A percentile compares a stretch with the other conserved stretches of the same genome.
These are phyloP conservation scores for Heliconius ismenius DNA, from an alignment of 2,888 invertebrate genomes.

Conservation along the genomic window DNA sequence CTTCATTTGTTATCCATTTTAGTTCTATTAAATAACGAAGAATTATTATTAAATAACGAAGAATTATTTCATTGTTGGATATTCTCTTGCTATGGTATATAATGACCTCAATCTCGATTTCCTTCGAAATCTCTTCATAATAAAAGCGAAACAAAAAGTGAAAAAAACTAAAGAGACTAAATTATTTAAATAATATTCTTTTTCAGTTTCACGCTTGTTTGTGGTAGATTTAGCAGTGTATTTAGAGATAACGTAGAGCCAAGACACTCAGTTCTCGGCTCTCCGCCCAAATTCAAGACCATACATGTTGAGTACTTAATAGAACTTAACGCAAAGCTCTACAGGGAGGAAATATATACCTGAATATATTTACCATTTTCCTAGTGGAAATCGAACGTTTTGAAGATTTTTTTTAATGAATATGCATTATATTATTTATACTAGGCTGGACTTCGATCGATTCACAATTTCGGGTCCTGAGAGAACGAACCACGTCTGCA, in stretches of 20 bases:
- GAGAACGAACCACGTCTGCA: constrained; percentile 88
- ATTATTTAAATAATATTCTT: background rate
- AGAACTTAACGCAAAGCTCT: background rate
- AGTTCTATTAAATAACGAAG: background rate
- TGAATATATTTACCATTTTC: background rate
- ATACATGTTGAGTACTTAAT: background rate
- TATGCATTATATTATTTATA: background rate
- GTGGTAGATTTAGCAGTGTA: background rate
- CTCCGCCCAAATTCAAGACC: background rate
- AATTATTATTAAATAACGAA: background rate
- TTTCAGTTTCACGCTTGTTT: background rate
- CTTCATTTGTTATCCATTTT: background rate
- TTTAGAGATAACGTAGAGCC: accelerated
- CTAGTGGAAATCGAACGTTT: no score
- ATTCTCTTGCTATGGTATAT: no score
- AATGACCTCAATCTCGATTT: no score
- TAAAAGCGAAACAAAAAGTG: no score
- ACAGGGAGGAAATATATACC: background rate
- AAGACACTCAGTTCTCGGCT: background rate
- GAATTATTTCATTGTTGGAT: no score
- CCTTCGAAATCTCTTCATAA: no score
- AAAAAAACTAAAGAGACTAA: no score
- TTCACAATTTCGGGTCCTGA: constrained; percentile 90
- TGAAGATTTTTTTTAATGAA: background rate
- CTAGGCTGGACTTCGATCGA: constrained; percentile 89